Conservation (phyloP, 2,888 invertebrate genomes). For the Brachynemurus nebulosus region DNA sequence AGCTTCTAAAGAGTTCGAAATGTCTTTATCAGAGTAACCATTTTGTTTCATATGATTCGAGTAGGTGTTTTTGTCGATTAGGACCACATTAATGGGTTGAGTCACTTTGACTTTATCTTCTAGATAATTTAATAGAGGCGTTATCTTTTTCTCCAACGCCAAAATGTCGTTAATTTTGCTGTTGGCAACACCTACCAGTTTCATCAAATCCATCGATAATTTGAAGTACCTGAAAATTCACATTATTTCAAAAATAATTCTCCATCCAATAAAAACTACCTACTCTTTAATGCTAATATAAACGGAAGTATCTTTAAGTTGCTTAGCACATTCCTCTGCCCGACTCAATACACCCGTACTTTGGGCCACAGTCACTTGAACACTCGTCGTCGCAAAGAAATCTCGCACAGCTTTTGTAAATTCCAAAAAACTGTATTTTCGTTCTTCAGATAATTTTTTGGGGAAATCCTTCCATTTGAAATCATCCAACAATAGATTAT, state of each 20-base stretch:
- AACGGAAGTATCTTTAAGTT: conserved; percentile 9
- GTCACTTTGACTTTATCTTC: conserved; percentile 4
- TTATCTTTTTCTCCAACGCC: conserved; percentile 4
- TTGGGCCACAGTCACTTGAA: conserved; percentile 3
- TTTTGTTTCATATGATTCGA: neutral
- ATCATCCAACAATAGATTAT: conserved; percentile 32
- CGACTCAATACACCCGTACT: neutral
- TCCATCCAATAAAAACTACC: conserved; percentile 17
- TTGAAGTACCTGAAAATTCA: conserved; percentile 2
- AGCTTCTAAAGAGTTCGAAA: conserved; percentile 23
- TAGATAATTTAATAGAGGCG: conserved; percentile 7
- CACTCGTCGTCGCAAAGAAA: conserved; percentile 2
- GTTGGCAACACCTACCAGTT: neutral
- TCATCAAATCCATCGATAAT: neutral
- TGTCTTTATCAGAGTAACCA: neutral
- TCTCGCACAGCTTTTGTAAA: conserved; percentile 4
- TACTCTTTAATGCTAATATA: conserved; percentile 11
- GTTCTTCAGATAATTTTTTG: conserved; percentile 1
- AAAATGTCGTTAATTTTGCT: conserved; percentile 6
- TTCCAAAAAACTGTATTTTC: conserved; percentile 1
- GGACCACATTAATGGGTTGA: neutral
- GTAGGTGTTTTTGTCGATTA: neutral
- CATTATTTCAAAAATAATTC: conserved; percentile 19
- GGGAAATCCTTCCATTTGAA: conserved; percentile 37
- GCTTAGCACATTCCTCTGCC: conserved; percentile 9